A percentile compares a stretch with the other conserved stretches of the same genome.
Evolutionary conservation across 2,797 vertebrate genomes (phyloP).

Genomic region (Lemur catta): DNA sequence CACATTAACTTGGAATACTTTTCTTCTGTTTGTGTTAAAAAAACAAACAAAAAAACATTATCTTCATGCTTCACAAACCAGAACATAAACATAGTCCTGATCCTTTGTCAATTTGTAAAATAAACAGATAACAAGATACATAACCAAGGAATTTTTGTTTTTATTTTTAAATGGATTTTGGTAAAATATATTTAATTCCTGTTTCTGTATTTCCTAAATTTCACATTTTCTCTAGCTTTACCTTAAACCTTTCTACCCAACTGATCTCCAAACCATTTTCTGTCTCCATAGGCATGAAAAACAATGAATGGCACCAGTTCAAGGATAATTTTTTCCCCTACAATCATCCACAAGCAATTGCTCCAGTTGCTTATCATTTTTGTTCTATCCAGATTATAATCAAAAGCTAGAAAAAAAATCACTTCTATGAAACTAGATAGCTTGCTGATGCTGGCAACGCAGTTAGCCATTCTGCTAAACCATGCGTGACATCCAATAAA

Average conservation of each 20-base stretch:
- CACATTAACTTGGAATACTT: not conserved
- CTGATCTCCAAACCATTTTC: conserved; percentile 31
- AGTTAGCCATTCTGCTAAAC: conserved; percentile 59
- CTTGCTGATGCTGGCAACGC: not conserved
- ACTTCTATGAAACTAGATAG: conserved; percentile 65
- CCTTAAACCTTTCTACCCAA: conserved; percentile 27
- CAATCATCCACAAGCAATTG: conserved; percentile 17
- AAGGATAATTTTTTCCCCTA: conserved; percentile 30
- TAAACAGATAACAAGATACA: conserved; percentile 16
- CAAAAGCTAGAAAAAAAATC: conserved; percentile 71
- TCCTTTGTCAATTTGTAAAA: not conserved
- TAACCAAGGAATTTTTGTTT: not conserved
- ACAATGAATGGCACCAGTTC: conserved; percentile 23
- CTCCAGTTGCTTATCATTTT: conserved; percentile 35
- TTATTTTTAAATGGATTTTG: conserved; percentile 31
- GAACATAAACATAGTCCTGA: not conserved
- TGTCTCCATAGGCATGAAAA: conserved; percentile 1
- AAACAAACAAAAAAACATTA: not conserved
- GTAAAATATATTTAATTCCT: conserved; percentile 18
- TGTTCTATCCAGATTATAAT: conserved; percentile 59
- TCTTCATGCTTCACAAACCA: not conserved
- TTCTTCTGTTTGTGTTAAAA: not conserved
- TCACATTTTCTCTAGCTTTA: conserved; percentile 24
- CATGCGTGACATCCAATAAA: conserved; percentile 55
- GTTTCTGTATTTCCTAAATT: conserved; percentile 7